Base-by-base conservation (phyloP, 2,888 invertebrate species). In the Plebejus argus region DNA sequence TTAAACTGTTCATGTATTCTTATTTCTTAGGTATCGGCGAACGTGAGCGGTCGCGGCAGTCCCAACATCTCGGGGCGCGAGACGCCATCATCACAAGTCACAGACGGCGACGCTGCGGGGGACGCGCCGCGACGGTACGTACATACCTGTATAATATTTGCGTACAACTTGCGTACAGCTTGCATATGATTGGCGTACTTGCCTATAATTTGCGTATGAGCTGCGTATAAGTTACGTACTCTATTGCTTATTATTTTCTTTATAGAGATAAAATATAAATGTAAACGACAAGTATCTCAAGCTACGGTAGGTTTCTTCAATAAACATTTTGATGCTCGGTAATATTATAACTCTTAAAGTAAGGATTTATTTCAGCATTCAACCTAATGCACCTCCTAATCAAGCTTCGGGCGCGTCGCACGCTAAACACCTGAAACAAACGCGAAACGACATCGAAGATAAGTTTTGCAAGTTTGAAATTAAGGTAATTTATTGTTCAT, bases 381-480 rank as follows among this genome's bases (percentile, higher is more conserved):
- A 90, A 0, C 88, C 88, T 75, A 90, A 91, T 82, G 87, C 86
- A 45, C 90, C 92, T 0, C 89, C 89, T 45, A 94, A 89, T 79
- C 89, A 94, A 76, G 89, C 94, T 7, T 87, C 87, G 77, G 84
- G 83, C 79, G 88, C 86, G 79, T 88, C 86, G 80, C 91, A 90
- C 78, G 95, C 95, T 80, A 98, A 98, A 85, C 86, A 95, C n/a
- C 86, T 96, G 61, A 95, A 95, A 77, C 97, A 98, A 89, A 97
- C 98, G 49, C 95, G 98, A 3, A 98, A 98, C 78, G 99, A 99
- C 85, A 98, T 99, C 79, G 99, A 99, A 84, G 99, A 99, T 84
- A 98, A 99, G 88, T 99, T 99, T 94, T 99, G 99, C 89, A 99
- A 99, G 92, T 99, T 99, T 90, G 99, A 99, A 88, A 98, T 99